Conservation (phyloP, 2,113 vertebrate species). For the Grammomys surdaster region DNA sequence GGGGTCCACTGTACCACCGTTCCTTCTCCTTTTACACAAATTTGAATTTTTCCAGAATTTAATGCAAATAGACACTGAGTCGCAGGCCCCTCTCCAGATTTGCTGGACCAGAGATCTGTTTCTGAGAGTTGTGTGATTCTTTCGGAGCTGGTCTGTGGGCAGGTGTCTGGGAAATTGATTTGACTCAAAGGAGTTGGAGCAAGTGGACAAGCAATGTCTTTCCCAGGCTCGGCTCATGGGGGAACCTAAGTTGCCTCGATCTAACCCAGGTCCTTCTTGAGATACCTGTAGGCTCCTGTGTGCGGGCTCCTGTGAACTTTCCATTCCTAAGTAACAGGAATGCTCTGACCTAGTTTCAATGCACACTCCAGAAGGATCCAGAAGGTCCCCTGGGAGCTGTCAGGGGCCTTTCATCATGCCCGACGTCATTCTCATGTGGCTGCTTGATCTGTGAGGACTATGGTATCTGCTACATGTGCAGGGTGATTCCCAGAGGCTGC, state of each 20-base stretch:
- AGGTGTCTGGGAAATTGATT: background rate
- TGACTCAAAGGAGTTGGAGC: background rate
- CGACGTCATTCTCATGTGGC: background rate
- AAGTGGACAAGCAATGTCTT: background rate
- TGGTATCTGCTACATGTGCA: background rate
- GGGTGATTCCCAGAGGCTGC: background rate
- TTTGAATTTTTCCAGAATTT: conserved; percentile 19
- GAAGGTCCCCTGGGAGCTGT: background rate
- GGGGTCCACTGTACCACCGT: background rate
- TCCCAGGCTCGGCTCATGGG: background rate
- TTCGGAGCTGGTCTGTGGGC: background rate
- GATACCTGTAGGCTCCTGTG: too few species aligned
- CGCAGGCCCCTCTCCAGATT: background rate
- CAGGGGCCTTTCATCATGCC: background rate
- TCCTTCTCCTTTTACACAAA: background rate
- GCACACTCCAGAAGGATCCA: background rate
- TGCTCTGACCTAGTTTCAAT: background rate
- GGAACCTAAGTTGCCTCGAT: background rate
- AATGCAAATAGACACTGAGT: background rate
- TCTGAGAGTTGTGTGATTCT: background rate
- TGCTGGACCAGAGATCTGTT: background rate
- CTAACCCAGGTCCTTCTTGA: background rate
- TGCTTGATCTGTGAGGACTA: background rate
- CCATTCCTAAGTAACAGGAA: background rate
- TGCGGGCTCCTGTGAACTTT: background rate